Percentiles rank a stretch among this genome's conserved stretches.
phyloP scores from a whole-genome alignment of 2,113 vertebrate genomes.

The Percina caprodes region DNA sequence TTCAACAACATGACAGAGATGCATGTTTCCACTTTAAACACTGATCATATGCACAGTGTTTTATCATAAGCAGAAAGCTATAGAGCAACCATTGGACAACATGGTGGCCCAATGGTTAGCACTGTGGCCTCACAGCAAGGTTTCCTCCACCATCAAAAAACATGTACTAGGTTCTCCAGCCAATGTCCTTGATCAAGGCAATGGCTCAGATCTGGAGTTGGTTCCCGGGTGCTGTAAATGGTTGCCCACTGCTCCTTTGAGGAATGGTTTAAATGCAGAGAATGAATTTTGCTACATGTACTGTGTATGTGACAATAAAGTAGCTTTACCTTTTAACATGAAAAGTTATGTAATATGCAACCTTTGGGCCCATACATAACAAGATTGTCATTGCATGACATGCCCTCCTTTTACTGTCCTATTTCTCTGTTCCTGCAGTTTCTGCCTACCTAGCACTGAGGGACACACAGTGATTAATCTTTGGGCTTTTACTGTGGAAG shows the following conservation, averaged over 20 bases:
- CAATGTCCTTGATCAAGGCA: too few species aligned
- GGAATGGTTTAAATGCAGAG: too few species aligned
- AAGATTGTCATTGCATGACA: conserved; percentile 13
- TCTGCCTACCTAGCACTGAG: conserved; percentile 12
- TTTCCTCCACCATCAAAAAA: too few species aligned
- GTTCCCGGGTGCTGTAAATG: too few species aligned
- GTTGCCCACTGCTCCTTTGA: too few species aligned
- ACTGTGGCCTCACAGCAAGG: too few species aligned
- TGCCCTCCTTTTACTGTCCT: conserved; percentile 12
- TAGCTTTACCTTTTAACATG: too few species aligned
- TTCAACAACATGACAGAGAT: conserved; percentile 51
- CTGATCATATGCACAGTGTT: conserved; percentile 50
- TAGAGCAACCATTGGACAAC: not conserved
- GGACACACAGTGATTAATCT: conserved; percentile 43
- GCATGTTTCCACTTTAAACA: conserved; percentile 68
- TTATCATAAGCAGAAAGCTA: conserved; percentile 37
- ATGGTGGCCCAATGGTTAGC: too few species aligned
- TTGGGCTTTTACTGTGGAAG: conserved; percentile 16
- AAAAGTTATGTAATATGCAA: conserved; percentile 20
- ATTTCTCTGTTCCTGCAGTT: conserved; percentile 27
- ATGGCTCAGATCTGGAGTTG: too few species aligned
- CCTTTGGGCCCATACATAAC: not conserved
- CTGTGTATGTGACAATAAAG: too few species aligned
- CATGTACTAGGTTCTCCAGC: too few species aligned
- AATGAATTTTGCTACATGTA: too few species aligned